These are phyloP conservation scores for Agrilus cyanescens DNA, from an alignment of 2,888 invertebrate species.

Conservation along the genomic window DNA sequence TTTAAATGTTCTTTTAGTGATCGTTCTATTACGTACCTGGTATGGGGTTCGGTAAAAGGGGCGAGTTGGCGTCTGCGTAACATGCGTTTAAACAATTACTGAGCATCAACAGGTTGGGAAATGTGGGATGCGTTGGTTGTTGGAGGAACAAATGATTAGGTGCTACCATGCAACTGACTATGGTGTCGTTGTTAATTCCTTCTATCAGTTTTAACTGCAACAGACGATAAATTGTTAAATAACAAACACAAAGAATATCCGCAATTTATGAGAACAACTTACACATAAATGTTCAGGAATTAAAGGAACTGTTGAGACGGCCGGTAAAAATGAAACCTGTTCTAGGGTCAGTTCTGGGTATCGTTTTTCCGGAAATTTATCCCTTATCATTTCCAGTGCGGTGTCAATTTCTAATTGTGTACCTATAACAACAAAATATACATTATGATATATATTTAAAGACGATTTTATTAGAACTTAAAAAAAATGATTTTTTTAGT, in stretches of 20 bases:
- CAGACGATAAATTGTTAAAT: neutral
- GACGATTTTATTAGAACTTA: neutral
- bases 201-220: constrained; percentile 74
- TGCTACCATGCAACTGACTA: constrained; percentile 74
- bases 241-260: neutral
- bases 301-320: constrained; percentile 28
- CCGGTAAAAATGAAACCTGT: constrained; percentile 37
- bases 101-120: constrained; percentile 68
- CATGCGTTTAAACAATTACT: constrained; percentile 72
- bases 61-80: constrained; percentile 69
- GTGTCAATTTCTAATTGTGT: constrained; percentile 64
- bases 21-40: constrained; percentile 45
- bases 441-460: neutral
- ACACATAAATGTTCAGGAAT: constrained; percentile 30
- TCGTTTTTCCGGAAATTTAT: constrained; percentile 69
- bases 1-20: neutral
- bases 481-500: no score
- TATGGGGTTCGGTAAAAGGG: constrained; percentile 67
- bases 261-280: constrained; percentile 16
- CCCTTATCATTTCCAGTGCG: constrained; percentile 73
- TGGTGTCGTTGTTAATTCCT: constrained; percentile 86
- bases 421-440: constrained; percentile 38
- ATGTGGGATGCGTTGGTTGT: constrained; percentile 90
- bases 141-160: constrained; percentile 90
- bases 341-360: constrained; percentile 70